Base-by-base conservation (phyloP, 2,797 vertebrate species). In the Phalanger gymnotis region DNA sequence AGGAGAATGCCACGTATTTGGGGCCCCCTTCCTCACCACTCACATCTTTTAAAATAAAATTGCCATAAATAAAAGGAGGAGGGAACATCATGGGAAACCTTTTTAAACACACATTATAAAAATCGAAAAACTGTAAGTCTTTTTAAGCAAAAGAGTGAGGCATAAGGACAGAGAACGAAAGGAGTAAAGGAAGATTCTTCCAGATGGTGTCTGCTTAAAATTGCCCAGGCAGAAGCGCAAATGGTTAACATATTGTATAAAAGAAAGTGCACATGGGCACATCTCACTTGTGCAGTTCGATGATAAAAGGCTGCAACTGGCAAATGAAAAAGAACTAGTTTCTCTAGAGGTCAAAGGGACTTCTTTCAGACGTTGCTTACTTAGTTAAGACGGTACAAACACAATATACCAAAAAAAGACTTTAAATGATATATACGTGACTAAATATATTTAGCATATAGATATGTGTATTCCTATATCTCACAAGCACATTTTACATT, bases 41-140 rank as follows among this genome's bases (percentile, higher is more conserved):
- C 52, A 53, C 58, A 22, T 55, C 90, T 53, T 66, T 51, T 57
- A 90, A 91, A 95, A 93, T 57, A 55, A 92, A 96, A 54, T 94
- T 34, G 95, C 90, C 93, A 93, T 87, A 91, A 93, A 94, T 90
- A 51, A 53, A 94, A 92, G 91, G 40, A 81, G 22, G 73, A 87
- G 73, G 3, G 91, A 91, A 96, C 95, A 93, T 96, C 92, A 94
- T 95, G 96, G 97, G 95, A 94, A 94, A 92, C 51, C 34, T 53
- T 81, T 96, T 92, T 57, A 34, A 91, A 90, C 95, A 53, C 55
- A 31, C n/a, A 73, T 54, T 56, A 52, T 89, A 58, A 30, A 53
- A 91, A 57, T 19, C 58, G 47, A 94, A 54, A 94, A 96, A 96
- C 31, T 47, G 91, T 14, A 13, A 30, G 90, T 30, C 54, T 53